Evolutionary conservation across 2,797 vertebrate species (phyloP).

Genomic region (Cuniculus paca): DNA sequence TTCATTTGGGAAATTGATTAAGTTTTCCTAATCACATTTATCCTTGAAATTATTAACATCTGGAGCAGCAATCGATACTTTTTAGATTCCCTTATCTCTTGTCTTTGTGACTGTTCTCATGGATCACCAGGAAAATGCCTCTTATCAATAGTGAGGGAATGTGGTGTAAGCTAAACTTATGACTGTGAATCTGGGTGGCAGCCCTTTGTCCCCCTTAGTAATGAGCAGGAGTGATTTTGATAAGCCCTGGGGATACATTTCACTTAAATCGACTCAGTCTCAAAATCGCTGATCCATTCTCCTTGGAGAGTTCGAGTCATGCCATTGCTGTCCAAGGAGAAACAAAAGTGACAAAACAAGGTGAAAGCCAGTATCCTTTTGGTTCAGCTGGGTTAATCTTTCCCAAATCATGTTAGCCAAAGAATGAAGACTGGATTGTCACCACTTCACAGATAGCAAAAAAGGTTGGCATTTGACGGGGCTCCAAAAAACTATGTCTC

Average conservation of each 20-base stretch:
- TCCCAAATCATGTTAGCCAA: background rate
- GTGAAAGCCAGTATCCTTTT: background rate
- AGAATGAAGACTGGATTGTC: constrained; percentile 46
- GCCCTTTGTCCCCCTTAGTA: background rate
- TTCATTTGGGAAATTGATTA: constrained; percentile 40
- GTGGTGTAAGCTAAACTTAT: background rate
- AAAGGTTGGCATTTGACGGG: constrained; percentile 71
- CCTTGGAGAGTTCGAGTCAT: background rate
- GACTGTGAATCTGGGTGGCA: background rate
- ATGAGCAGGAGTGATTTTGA: background rate
- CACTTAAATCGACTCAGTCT: background rate
- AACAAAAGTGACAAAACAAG: background rate
- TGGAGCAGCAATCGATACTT: background rate
- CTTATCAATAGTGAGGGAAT: background rate
- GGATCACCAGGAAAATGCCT: background rate
- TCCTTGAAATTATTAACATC: constrained; percentile 26
- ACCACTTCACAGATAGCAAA: constrained; percentile 70
- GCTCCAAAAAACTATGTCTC: constrained; percentile 64
- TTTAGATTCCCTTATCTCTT: background rate
- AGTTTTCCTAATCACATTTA: background rate
- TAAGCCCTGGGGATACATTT: background rate
- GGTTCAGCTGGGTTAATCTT: background rate
- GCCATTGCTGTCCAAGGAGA: background rate
- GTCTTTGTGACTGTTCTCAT: background rate
- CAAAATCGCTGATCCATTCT: background rate